These are phyloP conservation scores for Therioaphis trifolii DNA, from an alignment of 2,888 invertebrate genomes.

Conservation along the genomic window DNA sequence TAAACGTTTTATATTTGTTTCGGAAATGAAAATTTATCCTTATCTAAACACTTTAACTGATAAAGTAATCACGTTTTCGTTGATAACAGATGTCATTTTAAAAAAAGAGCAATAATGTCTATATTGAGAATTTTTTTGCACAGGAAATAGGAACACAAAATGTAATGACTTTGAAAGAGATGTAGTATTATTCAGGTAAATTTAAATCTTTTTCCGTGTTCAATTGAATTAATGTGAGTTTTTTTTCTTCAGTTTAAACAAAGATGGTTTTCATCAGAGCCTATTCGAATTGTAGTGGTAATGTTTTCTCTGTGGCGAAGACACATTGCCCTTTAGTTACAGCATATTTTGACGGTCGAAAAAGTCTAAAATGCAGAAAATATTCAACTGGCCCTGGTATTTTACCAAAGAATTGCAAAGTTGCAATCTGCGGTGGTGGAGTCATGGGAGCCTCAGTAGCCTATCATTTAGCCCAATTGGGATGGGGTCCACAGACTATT, in stretches of 20 bases:
- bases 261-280: constrained; percentile 43
- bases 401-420: constrained; percentile 69
- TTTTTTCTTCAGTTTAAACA: constrained; percentile 3
- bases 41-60: constrained; percentile 15
- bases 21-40: constrained; percentile 27
- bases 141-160: no score
- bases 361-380: constrained; percentile 15
- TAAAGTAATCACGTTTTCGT: no score
- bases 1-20: neutral
- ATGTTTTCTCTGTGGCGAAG: neutral
- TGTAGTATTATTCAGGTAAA: no score
- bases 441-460: constrained; percentile 92
- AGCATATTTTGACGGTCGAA: neutral
- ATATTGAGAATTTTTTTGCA: no score
- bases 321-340: neutral
- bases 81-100: no score
- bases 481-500: constrained; percentile 85
- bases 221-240: no score
- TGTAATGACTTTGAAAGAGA: no score
- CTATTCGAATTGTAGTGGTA: constrained; percentile 26
- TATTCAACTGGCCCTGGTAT: constrained; percentile 5
- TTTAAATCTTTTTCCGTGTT: no score
- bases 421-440: constrained; percentile 92
- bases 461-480: constrained; percentile 85
- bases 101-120: no score